Evolutionary conservation across 2,113 vertebrate genomes (phyloP), one percentile per base, ranked within the genome.

Genomic region (Melanostigma gelatinosum): DNA sequence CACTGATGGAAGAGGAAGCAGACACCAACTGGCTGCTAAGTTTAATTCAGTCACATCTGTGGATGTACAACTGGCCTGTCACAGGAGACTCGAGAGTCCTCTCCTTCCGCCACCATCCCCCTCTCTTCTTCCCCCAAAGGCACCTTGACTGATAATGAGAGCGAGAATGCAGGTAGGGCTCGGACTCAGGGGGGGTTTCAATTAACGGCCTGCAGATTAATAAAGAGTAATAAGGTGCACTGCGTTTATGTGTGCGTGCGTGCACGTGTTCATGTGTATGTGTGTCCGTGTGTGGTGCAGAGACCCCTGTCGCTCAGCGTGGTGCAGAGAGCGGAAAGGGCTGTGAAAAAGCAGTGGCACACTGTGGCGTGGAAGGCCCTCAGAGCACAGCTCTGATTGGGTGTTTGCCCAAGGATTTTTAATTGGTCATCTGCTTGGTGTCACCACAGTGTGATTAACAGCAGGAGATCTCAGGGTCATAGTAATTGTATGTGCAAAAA

Each of bases 71-170:
- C 67, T 79, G 84, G 85, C 34, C 88, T 83, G 76, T 91, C 88
- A 88, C 79, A 79, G 68, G 77, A 79, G 79, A 87, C 87, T 61
- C 60, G 34, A 55, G 61, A 73, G 63, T 82, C 69, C 70, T 83
- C 77, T 75, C 63, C 78, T 82, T 42, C 75, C 0, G 8, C 83
- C 61, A 76, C 80, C 91, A 74, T 15, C 85, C 70, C 54, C 85
- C 70, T 16, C 78, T 58, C 52, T 42, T 13, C 52, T 48, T 75
- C 79, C 83, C 93, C 89, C 93, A 96, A 96, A 95, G 95, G 94
- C 95, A 96, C 95, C 94, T 95, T 96, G 93, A 90, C 93, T 93
- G 93, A 93, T 96, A 95, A 95, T 96, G 93, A 95, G 93, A 91
- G 91, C 83, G 84, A 80, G 84, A 91, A 91, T 87, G 91, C 94